Evolutionary conservation across 2,113 vertebrate genomes (phyloP), one percentile per base, ranked within the genome.

Genomic region (Fulica atra): DNA sequence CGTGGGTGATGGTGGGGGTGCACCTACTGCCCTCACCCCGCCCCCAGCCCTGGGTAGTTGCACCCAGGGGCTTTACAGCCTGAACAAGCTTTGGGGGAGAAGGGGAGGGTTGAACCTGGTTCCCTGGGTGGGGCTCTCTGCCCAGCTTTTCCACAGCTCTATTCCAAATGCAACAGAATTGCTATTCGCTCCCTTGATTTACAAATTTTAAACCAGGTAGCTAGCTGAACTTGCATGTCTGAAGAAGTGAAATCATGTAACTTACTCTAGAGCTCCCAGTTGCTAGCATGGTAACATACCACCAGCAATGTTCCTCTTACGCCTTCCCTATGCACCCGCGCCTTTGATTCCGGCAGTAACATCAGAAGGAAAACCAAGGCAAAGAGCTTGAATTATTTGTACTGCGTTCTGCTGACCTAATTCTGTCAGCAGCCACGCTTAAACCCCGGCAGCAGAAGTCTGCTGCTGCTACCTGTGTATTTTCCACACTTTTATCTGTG

Each of bases 391-490:
- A 74, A 68, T 70, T 86, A 79, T 66, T 48, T 91, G 69, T 83
- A 64, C 78, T 84, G 72, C 71, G 56, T 59, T 89, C 89, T 69
- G 65, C 69, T 95, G 87, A 81, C 93, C 93, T 72, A 81, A 74
- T 96, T 96, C 86, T 93, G 81, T 96, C 89, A 91, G 83, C 72
- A 92, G 72, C 33, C 3, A 11, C 5, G 10, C 81, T 54, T 78
- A 89, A 93, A 69, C 21, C 26, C 83, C 0, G 2, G 70, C 80
- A 93, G 86, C 77, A 79, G 35, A 40, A 91, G 35, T 70, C 80
- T 89, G 86, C 48, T 64, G 77, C 89, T 93, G 81, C 77, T 96
- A 92, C 91, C 86, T 95, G 73, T 24, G 54, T 14, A 48, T 68
- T 80, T 81, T 60, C 73, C 64, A 38, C 69, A 57, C 88, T 94